Evolutionary conservation across 2,797 vertebrate genomes (phyloP).

Genomic region (Steatocranus sp.): DNA sequence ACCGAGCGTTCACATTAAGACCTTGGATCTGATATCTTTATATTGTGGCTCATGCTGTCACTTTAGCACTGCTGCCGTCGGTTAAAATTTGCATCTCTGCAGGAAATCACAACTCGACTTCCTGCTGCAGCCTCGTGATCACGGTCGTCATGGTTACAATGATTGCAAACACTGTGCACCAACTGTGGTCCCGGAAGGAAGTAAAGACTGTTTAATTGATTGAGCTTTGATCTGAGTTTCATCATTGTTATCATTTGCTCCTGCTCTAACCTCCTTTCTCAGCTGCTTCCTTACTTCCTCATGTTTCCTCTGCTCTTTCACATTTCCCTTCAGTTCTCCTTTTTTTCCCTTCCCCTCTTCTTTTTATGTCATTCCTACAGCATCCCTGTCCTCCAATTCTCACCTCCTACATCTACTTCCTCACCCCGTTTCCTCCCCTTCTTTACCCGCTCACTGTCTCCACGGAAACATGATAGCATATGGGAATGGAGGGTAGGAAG

Average conservation of each 20-base stretch:
- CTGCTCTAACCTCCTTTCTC: neutral
- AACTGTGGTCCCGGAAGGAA: neutral
- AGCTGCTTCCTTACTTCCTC: neutral
- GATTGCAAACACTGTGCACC: neutral
- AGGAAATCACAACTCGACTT: slow-evolving; percentile 7
- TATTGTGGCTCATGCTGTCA: neutral
- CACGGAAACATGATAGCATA: slow-evolving; percentile 30
- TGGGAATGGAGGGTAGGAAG: slow-evolving; percentile 28
- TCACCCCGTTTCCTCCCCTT: neutral
- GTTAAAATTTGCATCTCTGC: neutral
- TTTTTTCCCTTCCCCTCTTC: neutral
- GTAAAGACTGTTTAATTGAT: neutral
- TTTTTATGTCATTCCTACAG: neutral
- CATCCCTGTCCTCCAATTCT: neutral
- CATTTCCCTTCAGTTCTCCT: neutral
- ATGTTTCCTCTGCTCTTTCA: neutral
- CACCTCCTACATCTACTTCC: neutral
- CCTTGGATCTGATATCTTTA: neutral
- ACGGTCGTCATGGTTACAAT: neutral
- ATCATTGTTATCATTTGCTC: neutral
- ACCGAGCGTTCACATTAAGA: accelerated
- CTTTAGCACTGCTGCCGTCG: neutral
- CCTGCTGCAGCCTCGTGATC: neutral
- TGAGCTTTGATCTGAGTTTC: neutral
- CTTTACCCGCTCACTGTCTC: neutral